phyloP scores from a whole-genome alignment of 2,888 invertebrate genomes.

The Melangyna quadrimaculata region DNA sequence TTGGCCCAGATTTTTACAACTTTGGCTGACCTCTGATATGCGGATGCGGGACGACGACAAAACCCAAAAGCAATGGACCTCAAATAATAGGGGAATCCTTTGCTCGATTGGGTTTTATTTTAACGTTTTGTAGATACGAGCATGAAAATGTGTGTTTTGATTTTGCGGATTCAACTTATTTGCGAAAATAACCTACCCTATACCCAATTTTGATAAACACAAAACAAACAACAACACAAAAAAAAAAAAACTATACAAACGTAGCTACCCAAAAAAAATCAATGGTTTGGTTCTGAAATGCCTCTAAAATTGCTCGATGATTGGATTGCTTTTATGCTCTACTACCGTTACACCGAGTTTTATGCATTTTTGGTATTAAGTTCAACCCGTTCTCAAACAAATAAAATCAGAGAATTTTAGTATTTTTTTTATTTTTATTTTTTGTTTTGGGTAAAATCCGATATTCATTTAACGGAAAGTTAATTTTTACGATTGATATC shows the following conservation, averaged over 20 bases:
- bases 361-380: constrained; percentile 10
- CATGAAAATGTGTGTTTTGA: constrained; percentile 31
- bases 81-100: constrained; percentile 51
- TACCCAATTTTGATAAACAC: constrained; percentile 41
- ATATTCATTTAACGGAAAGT: constrained; percentile 63
- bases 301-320: constrained; percentile 28
- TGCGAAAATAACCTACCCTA: too few species aligned
- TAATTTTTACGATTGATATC: constrained; percentile 53
- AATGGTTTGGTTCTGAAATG: constrained; percentile 35
- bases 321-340: constrained; percentile 41
- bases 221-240: constrained; percentile 6
- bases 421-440: not conserved
- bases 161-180: constrained; percentile 52
- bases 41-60: not conserved
- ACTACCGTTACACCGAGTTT: constrained; percentile 16
- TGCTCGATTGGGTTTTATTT: constrained; percentile 64
- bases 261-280: constrained; percentile 44
- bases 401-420: constrained; percentile 3
- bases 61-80: constrained; percentile 51
- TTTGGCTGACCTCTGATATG: constrained; percentile 48
- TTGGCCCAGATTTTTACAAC: constrained; percentile 40
- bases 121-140: not conserved
- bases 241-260: not conserved
- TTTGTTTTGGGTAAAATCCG: constrained; percentile 15
- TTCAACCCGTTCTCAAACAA: not conserved